Base-by-base conservation (phyloP, 1,140 invertebrate genomes). In the Megalonaias nervosa region DNA sequence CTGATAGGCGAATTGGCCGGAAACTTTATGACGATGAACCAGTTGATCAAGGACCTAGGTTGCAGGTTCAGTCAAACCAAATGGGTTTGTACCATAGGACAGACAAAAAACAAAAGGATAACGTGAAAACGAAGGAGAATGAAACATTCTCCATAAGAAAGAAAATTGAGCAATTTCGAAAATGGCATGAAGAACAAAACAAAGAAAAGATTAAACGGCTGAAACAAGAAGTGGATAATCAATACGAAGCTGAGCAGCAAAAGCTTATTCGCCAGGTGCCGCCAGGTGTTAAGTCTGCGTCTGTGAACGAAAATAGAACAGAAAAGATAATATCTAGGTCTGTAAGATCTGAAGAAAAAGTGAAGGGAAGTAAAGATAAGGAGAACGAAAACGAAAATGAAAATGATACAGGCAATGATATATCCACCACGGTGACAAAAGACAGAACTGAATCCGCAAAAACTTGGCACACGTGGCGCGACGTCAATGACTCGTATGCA, bases 381-480 rank as follows among this genome's bases (percentile, higher is more conserved):
- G 60, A 68, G 15, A 70, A 67, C 60, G 57, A 58, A 16, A 67
- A 69, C 16, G 65, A 66, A 64, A 78, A 70, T n/a, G 60, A 64
- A 67, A 61, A 72, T 61, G 57, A 48, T 11, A 57, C 38, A 48
- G 38, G 6, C 38, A 48, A 48, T 48, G 38, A 48, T 48, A 5
- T 48, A 48, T 48, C 38, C 38, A 48, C 38, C 38, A 48, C 38
- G 38, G 38, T 5, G 15, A 68, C 79, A n/a, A 74, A 74, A 57
- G 56, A 69, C 56, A 58, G 76, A 48, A 72, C 59, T 78, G 71
- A 58, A 31, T 85, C 85, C 0, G 82, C 82, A 21, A 78, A 78
- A 68, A 86, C 86, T 16, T 89, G 87, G 87, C 79, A 80, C 72
- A 89, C 87, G 16, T 89, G 86, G 86, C 79, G 87, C 62, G 84